Evolutionary conservation across 1,140 invertebrate genomes (phyloP), one percentile per base, ranked within the genome.

Genomic region (Anagrus nilaparvatae): DNA sequence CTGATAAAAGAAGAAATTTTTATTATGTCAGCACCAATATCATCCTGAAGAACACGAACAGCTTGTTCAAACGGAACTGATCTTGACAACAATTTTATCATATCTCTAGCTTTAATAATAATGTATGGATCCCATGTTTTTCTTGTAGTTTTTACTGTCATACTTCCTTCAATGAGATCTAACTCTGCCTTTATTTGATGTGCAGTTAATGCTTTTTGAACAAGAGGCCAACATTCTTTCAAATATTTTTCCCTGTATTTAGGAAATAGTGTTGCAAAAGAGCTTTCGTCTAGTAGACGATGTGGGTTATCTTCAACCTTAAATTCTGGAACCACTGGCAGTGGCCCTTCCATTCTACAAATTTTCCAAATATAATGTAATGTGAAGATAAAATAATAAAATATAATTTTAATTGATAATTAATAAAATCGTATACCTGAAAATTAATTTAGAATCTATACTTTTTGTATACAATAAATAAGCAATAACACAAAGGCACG

Each of bases 91-190:
- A 99, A 67, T 62, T 96, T 97, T 43, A 99, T 89, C 65, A 98
- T 77, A 63, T 99, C 97, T 48, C 95, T 75, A 7, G 93, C 90
- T 70, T 99, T 99, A 7, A 99, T 76, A 31, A 99, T 91, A 30
- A 97, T 88, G 50, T 89, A 98, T 0, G 97, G 97, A 74, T 99
- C 97, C 90, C 90, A 99, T 2, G 95, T 98, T 72, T 97, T 96
- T 36, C 91, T 74, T 1, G 94, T 98, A 1, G 97, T 99, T 60
- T 74, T 77, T 0, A 99, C 96, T 6, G 81, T 82, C 86, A 99
- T 93, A 50, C 84, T 85, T 35, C 97, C 96, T 76, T 97, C 92
- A 3, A 97, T 71, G 1, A 97, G 64, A 74, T 99, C 95, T 43
- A 99, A 65, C 55, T 98, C 91, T 0, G 87, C 89, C 61, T 87